Percentiles rank a stretch among this genome's conserved stretches.
Evolutionary conservation across 2,113 vertebrate species (phyloP).

Genomic region (Corythoichthys intestinalis): DNA sequence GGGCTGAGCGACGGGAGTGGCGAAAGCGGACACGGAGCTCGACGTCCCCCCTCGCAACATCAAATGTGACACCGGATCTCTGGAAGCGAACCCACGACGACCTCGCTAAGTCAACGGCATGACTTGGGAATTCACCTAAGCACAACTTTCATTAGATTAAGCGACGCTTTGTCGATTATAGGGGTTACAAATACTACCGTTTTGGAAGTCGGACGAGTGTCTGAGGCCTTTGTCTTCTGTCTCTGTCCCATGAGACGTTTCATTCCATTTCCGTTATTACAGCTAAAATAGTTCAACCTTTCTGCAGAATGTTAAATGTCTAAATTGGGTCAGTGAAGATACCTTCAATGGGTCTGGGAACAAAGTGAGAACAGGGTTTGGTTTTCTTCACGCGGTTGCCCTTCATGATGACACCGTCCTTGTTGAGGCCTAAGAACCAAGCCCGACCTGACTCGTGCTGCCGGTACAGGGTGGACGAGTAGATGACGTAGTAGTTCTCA

Average conservation of each 20-base stretch:
- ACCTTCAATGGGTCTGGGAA: conserved; percentile 98
- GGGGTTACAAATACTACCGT: too few relatives aligned
- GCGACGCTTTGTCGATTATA: too few relatives aligned
- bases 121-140: too few relatives aligned
- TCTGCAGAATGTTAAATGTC: background rate
- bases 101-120: background rate
- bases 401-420: conserved; percentile 96
- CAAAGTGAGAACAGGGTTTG: conserved; percentile 96
- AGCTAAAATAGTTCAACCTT: background rate
- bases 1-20: background rate
- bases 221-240: too few relatives aligned
- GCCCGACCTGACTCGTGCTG: conserved; percentile 95
- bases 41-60: conserved; percentile 37
- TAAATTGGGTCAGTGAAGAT: conserved; percentile 5
- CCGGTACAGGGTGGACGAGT: conserved; percentile 94
- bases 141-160: too few relatives aligned
- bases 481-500: conserved; percentile 99
- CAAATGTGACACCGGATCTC: conserved; percentile 47
- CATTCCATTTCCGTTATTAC: too few relatives aligned
- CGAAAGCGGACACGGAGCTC: conserved; percentile 45
- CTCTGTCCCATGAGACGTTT: too few relatives aligned
- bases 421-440: conserved; percentile 98
- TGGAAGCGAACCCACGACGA: conserved; percentile 18
- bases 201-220: too few relatives aligned
- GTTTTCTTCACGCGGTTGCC: conserved; percentile 98